Evolutionary conservation across 2,113 vertebrate genomes (phyloP).

Genomic region (Pomatorhinus ruficollis): DNA sequence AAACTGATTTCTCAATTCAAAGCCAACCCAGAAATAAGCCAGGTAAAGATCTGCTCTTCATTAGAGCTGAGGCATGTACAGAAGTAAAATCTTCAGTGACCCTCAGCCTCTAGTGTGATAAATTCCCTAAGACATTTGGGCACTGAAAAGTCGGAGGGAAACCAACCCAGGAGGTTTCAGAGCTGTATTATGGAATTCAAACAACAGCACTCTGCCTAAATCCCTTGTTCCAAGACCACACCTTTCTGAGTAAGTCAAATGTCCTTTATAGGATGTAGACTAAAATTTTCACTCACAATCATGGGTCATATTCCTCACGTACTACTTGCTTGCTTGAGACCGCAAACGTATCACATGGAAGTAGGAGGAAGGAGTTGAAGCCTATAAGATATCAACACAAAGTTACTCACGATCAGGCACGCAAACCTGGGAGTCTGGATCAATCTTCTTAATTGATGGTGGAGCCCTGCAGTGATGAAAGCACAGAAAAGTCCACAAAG

Average conservation of each 20-base stretch:
- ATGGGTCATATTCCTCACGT: background rate
- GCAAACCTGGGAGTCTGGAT: background rate
- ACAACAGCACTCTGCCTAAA: background rate
- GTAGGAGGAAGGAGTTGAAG: background rate
- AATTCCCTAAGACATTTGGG: background rate
- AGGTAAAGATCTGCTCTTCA: background rate
- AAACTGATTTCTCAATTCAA: background rate
- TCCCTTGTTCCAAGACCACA: background rate
- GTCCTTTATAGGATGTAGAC: background rate
- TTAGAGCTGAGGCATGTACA: background rate
- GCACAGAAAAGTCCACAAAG: background rate
- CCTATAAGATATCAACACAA: background rate
- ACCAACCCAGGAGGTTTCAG: background rate
- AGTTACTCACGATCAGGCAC: background rate
- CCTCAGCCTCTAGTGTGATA: background rate
- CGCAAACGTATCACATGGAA: background rate
- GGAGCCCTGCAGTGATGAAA: background rate
- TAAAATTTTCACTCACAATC: background rate
- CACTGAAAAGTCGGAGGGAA: background rate
- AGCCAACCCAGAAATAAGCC: background rate
- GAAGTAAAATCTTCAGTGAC: background rate
- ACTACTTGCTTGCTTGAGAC: background rate
- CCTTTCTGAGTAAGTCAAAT: background rate
- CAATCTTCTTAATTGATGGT: background rate
- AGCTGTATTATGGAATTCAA: background rate